phyloP scores from a whole-genome alignment of 2,888 invertebrate genomes.

The Parelbella ahira region DNA sequence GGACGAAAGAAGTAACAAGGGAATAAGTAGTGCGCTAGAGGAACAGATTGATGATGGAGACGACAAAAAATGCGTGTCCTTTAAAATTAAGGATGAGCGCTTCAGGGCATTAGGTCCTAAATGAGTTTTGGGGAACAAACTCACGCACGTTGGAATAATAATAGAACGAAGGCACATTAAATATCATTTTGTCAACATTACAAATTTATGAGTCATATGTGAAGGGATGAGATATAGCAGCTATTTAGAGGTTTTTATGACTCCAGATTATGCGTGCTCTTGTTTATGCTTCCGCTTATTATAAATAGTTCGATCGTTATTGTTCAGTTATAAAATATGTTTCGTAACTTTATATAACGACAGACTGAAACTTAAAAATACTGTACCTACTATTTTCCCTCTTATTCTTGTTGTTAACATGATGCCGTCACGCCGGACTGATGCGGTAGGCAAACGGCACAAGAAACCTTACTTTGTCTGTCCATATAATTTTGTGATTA shows the following conservation, averaged over 20 bases:
- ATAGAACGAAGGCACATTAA: slow-evolving; percentile 61
- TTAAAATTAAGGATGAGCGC: slow-evolving; percentile 62
- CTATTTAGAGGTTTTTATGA: slow-evolving; percentile 61
- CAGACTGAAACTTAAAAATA: no score
- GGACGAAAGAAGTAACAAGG: slow-evolving; percentile 71
- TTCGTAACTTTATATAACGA: not conserved
- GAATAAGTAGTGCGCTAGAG: slow-evolving; percentile 57
- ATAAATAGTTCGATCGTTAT: slow-evolving; percentile 36
- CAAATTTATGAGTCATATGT: slow-evolving; percentile 63
- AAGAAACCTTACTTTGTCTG: no score
- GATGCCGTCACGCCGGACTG: no score
- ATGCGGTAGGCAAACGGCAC: no score
- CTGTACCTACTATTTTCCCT: no score
- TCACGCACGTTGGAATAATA: slow-evolving; percentile 55
- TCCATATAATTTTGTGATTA: no score
- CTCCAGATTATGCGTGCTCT: slow-evolving; percentile 46
- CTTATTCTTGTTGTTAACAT: not conserved
- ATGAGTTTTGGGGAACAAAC: slow-evolving; percentile 69
- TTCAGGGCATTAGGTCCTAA: slow-evolving; percentile 56
- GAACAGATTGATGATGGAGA: slow-evolving; percentile 69
- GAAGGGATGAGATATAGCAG: slow-evolving; percentile 51
- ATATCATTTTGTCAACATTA: slow-evolving; percentile 73
- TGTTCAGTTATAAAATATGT: slow-evolving; percentile 3
- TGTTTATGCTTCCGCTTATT: slow-evolving; percentile 57
- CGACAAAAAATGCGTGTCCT: slow-evolving; percentile 65